phyloP scores from a whole-genome alignment of 2,113 vertebrate species.

The Stictonetta naevosa region DNA sequence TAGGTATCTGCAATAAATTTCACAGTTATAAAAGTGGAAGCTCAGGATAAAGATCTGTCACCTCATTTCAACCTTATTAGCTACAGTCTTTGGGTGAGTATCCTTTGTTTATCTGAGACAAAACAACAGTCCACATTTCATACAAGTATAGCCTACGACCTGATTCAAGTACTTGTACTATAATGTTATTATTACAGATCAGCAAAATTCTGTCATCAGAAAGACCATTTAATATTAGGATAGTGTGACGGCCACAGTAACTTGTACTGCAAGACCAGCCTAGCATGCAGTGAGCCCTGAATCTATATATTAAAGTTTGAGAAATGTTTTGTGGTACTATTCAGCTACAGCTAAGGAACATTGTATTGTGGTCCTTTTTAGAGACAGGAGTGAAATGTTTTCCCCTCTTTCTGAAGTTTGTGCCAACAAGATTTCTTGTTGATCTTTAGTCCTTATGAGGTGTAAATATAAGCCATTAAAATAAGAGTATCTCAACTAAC shows the following conservation, averaged over 20 bases:
- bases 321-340: neutral
- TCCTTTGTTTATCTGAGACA: neutral
- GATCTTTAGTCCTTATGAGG: neutral
- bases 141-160: neutral
- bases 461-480: neutral
- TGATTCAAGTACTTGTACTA: neutral
- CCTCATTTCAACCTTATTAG: constrained; percentile 38
- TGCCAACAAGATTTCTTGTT: neutral
- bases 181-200: neutral
- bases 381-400: neutral
- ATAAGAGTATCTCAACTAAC: neutral
- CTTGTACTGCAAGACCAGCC: neutral
- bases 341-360: neutral
- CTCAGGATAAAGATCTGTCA: constrained; percentile 72
- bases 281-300: neutral
- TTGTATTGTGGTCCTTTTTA: neutral
- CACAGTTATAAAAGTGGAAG: constrained; percentile 69
- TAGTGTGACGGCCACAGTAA: neutral
- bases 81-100: constrained; percentile 75
- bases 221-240: neutral
- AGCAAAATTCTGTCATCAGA: neutral
- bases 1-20: constrained; percentile 46
- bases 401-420: neutral
- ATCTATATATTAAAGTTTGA: neutral
- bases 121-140: neutral